A percentile compares a stretch with the other conserved stretches of the same genome.
Conservation (phyloP, 2,113 vertebrate genomes). For the Menura novaehollandiae region DNA sequence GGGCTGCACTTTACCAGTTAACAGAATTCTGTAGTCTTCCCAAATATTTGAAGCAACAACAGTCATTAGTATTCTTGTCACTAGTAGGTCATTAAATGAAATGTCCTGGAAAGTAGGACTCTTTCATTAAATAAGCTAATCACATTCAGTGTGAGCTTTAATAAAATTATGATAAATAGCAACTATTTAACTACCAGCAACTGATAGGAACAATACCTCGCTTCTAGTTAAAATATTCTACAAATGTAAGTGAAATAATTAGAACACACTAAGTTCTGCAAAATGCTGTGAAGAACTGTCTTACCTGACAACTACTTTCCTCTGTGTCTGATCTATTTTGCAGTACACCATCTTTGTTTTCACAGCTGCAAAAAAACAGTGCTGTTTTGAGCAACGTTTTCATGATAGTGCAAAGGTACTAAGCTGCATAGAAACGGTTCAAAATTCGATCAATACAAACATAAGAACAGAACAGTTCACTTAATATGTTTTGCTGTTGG, state of each 20-base stretch:
- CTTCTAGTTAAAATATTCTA: conserved; percentile 70
- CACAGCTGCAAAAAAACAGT: conserved; percentile 80
- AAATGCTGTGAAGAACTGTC: conserved; percentile 61
- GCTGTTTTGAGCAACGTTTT: background rate
- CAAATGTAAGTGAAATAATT: conserved; percentile 68
- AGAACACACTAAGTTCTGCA: conserved; percentile 57
- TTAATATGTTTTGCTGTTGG: background rate
- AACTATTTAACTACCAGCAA: conserved; percentile 79
- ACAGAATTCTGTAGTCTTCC: conserved; percentile 38
- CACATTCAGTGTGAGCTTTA: conserved; percentile 81
- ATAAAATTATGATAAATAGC: conserved; percentile 88
- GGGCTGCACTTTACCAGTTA: background rate
- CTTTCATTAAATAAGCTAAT: conserved; percentile 88
- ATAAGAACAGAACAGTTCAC: background rate
- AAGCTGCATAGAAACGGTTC: background rate
- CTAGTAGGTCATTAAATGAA: conserved; percentile 83
- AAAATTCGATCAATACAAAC: background rate
- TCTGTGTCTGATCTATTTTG: conserved; percentile 99
- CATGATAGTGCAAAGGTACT: background rate
- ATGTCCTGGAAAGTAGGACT: conserved; percentile 87
- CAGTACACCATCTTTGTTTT: conserved; percentile 99
- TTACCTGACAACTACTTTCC: conserved; percentile 97
- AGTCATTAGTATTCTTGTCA: conserved; percentile 83
- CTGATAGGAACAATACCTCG: conserved; percentile 65
- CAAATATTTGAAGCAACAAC: conserved; percentile 66